Evolutionary conservation across 2,888 invertebrate genomes (phyloP).

Genomic region (Ornithoptera priamus): DNA sequence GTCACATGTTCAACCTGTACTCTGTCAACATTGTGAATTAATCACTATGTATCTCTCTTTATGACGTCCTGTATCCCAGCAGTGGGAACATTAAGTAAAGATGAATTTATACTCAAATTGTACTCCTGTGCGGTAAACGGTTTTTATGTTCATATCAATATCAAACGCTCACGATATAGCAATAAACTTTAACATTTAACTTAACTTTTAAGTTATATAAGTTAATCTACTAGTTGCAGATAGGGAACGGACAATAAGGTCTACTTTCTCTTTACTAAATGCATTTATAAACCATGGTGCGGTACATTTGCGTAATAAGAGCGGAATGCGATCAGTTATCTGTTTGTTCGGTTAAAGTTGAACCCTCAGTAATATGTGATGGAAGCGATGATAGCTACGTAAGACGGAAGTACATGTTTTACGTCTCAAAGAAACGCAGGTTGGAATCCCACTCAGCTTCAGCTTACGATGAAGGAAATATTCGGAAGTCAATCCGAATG

Average conservation of each 20-base stretch:
- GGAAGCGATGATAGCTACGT: not conserved
- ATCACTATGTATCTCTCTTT: not conserved
- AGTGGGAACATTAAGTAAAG: not conserved
- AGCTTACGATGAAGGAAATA: too few species aligned
- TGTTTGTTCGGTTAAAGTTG: conserved; percentile 21
- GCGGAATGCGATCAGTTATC: conserved; percentile 27
- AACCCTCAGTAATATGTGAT: conserved; percentile 2
- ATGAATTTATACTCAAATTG: not conserved
- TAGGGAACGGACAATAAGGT: conserved; percentile 27
- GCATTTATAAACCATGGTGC: conserved; percentile 26
- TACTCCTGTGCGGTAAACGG: not conserved
- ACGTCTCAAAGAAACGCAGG: too few species aligned
- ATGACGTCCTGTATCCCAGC: not conserved
- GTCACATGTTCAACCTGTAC: too few species aligned
- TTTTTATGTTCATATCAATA: conserved; percentile 10
- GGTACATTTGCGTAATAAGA: conserved; percentile 28
- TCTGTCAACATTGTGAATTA: too few species aligned
- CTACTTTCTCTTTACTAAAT: conserved; percentile 29
- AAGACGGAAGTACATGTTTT: too few species aligned
- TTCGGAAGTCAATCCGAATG: too few species aligned
- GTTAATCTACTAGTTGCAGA: conserved; percentile 25
- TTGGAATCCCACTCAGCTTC: too few species aligned
- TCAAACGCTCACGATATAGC: conserved; percentile 17
- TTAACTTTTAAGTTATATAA: conserved; percentile 16
- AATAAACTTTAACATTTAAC: conserved; percentile 22